A percentile compares a stretch with the other conserved stretches of the same genome.
These are phyloP conservation scores for Coracopsis vasa DNA, from an alignment of 2,113 vertebrate genomes.

Conservation along the genomic window DNA sequence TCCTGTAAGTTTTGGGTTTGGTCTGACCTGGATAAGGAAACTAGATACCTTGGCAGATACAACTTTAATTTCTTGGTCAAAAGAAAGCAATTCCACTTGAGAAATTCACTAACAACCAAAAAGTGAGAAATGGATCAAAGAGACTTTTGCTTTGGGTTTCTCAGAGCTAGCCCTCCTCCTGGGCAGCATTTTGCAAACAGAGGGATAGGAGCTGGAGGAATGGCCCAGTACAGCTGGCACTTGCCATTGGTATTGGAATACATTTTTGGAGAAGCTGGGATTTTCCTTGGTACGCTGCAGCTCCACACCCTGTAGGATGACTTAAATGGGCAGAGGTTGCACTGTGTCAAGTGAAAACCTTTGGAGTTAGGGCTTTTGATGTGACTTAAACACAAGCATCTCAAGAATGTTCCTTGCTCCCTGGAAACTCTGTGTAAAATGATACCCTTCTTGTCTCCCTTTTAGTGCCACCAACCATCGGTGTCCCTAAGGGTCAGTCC, in stretches of 20 bases:
- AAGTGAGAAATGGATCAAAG: neutral
- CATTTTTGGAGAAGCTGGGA: neutral
- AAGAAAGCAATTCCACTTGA: neutral
- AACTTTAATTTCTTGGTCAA: neutral
- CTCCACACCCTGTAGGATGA: neutral
- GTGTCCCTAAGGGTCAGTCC: conserved; percentile 84
- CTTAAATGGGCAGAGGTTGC: neutral
- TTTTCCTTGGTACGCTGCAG: neutral
- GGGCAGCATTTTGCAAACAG: neutral
- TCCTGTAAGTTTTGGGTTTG: neutral
- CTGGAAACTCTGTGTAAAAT: neutral
- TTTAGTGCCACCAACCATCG: conserved; percentile 89
- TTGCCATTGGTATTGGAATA: neutral
- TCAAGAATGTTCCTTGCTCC: neutral
- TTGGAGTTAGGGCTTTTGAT: neutral
- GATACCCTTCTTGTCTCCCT: neutral
- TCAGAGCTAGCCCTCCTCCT: neutral
- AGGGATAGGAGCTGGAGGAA: neutral
- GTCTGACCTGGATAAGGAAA: neutral
- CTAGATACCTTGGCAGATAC: neutral
- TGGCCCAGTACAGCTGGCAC: neutral
- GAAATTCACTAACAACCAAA: neutral
- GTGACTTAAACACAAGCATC: neutral
- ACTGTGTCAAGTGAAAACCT: neutral
- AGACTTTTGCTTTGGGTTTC: neutral